Conservation (phyloP, 1,140 invertebrate genomes). For the Drosophila sp. region DNA sequence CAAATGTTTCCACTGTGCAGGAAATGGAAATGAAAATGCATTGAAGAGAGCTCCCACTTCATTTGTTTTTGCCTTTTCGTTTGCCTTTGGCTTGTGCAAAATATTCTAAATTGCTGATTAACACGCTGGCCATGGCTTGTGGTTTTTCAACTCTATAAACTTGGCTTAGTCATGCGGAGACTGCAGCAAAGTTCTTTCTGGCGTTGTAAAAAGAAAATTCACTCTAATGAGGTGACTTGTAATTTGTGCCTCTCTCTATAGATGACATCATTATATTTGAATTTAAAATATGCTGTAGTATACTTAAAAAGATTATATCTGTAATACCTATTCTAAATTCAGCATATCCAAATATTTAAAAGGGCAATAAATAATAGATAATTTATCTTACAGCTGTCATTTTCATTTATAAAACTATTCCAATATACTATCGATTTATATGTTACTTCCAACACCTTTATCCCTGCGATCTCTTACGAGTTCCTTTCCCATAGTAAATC, state of each 20-base stretch:
- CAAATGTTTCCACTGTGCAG: conserved; percentile 59
- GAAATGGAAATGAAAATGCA: conserved; percentile 59
- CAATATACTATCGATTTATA: not conserved
- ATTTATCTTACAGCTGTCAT: not conserved
- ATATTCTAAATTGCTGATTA: conserved; percentile 83
- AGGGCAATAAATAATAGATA: not conserved
- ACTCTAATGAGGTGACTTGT: conserved; percentile 31
- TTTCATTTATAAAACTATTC: not conserved
- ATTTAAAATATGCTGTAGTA: not conserved
- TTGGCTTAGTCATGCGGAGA: conserved; percentile 59
- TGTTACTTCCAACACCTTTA: conserved; percentile 17
- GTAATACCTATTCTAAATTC: too few relatives aligned
- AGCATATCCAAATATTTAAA: too few relatives aligned
- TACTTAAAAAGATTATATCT: too few relatives aligned
- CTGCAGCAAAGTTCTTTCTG: conserved; percentile 10
- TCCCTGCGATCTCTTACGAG: not conserved
- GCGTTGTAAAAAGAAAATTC: conserved; percentile 1
- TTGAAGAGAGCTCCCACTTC: conserved; percentile 34
- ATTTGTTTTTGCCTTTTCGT: conserved; percentile 32
- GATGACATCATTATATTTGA: conserved; percentile 14
- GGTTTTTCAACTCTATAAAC: conserved; percentile 5
- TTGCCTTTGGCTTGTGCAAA: conserved; percentile 56
- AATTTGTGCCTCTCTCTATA: conserved; percentile 4
- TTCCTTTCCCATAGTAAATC: conserved; percentile 27
- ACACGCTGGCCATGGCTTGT: conserved; percentile 56